phyloP scores from a whole-genome alignment of 2,113 vertebrate species.

The Corythoichthys haematopterus region DNA sequence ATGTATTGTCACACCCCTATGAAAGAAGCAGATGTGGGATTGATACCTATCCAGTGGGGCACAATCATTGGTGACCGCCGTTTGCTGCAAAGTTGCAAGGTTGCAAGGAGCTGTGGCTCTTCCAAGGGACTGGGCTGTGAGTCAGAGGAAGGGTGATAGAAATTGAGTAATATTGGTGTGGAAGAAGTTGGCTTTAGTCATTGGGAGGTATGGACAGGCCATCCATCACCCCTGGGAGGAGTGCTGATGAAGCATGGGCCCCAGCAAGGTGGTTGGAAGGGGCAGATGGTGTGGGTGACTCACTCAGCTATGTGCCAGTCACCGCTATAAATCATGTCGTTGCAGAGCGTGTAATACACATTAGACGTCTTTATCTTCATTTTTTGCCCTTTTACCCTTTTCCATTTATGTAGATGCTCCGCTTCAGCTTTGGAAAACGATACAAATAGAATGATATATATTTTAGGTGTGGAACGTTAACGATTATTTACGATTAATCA shows the following conservation, averaged over 20 bases:
- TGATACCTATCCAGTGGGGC: constrained; percentile 3
- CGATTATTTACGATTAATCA: too few relatives aligned
- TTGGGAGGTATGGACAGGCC: constrained; percentile 50
- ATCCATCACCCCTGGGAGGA: constrained; percentile 61
- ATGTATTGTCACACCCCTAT: background rate
- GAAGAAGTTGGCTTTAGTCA: constrained; percentile 51
- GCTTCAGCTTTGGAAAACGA: constrained; percentile 14
- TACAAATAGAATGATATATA: background rate
- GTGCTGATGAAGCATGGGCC: constrained; percentile 63
- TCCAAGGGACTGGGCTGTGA: constrained; percentile 43
- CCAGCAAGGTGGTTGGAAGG: constrained; percentile 52
- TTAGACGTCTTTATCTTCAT: constrained; percentile 39
- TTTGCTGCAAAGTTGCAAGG: constrained; percentile 17
- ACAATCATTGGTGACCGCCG: constrained; percentile 44
- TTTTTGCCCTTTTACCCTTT: constrained; percentile 8
- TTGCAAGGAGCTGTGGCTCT: constrained; percentile 34
- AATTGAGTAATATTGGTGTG: constrained; percentile 65
- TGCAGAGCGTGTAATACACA: constrained; percentile 32
- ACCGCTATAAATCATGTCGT: constrained; percentile 52
- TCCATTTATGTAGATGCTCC: constrained; percentile 6
- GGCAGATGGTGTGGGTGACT: constrained; percentile 72
- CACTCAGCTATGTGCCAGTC: constrained; percentile 61
- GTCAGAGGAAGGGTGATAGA: constrained; percentile 60
- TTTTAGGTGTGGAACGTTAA: too few relatives aligned
- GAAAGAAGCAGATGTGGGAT: background rate